Evolutionary conservation across 2,888 invertebrate species (phyloP).

Genomic region (Labia minor): DNA sequence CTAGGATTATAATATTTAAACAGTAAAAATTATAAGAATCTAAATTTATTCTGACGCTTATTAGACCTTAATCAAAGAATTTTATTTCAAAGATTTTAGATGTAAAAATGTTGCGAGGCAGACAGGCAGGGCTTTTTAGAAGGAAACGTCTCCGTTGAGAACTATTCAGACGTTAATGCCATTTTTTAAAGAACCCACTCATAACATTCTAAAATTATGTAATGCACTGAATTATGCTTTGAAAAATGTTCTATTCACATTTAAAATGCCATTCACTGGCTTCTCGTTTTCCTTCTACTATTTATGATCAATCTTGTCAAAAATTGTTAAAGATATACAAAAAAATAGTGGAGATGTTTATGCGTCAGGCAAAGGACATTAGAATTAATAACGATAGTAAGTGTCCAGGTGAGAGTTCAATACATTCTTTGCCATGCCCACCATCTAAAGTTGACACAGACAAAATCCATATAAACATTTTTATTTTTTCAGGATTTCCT

Average conservation of each 20-base stretch:
- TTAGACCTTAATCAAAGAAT: neutral
- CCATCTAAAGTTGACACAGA: no score
- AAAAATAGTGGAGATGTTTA: neutral
- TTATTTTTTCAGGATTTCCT: no score
- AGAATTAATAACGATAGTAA: no score
- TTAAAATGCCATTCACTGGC: neutral
- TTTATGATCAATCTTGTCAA: neutral
- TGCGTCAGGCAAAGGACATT: neutral
- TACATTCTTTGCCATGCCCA: no score
- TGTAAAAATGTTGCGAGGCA: neutral
- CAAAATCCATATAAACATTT: no score
- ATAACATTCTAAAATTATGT: neutral
- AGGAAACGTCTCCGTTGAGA: neutral
- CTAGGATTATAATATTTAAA: neutral
- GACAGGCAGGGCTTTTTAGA: neutral
- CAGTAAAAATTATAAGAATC: neutral
- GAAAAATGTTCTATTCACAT: neutral
- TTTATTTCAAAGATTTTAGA: neutral
- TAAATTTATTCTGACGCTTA: neutral
- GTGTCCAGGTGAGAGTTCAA: no score
- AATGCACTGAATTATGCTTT: conserved; percentile 7
- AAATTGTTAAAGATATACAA: neutral
- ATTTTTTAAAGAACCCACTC: neutral
- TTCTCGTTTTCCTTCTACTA: neutral
- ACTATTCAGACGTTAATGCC: neutral